These are phyloP conservation scores for Tragopan temminckii DNA, from an alignment of 2,797 vertebrate genomes.

Conservation along the genomic window DNA sequence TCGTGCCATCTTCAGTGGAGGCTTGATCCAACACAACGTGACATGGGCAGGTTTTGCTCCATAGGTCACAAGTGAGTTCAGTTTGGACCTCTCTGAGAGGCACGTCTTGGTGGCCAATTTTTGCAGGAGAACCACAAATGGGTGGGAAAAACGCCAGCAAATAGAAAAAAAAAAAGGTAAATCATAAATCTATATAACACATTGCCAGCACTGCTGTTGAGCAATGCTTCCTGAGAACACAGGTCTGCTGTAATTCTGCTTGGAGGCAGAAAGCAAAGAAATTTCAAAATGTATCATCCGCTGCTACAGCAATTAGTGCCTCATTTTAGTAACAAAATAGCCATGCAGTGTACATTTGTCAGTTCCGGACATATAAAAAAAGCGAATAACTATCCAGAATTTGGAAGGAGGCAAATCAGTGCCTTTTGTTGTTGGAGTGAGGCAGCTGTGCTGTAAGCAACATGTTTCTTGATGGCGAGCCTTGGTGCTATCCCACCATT, in stretches of 20 bases:
- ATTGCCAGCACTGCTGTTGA: background rate
- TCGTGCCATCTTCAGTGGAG: background rate
- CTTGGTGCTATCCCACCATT: background rate
- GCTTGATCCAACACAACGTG: background rate
- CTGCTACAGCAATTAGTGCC: conserved; percentile 32
- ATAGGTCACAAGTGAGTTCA: accelerated
- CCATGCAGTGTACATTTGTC: background rate
- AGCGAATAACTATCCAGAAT: background rate
- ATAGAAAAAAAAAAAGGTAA: background rate
- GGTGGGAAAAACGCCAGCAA: background rate
- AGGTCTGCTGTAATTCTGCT: background rate
- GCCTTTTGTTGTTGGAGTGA: background rate
- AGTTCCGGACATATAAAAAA: background rate
- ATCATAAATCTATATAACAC: background rate
- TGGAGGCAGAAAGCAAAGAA: background rate
- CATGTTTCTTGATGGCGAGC: background rate
- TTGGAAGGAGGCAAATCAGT: background rate
- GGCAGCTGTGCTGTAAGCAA: background rate
- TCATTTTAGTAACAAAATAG: conserved; percentile 49
- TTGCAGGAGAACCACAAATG: background rate
- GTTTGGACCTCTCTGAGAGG: accelerated
- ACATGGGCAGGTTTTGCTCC: background rate
- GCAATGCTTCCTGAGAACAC: background rate
- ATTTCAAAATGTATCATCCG: conserved; percentile 36
- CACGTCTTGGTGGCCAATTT: background rate